Conservation (phyloP, 2,797 vertebrate genomes). For the Sebastes taczanowskii region DNA sequence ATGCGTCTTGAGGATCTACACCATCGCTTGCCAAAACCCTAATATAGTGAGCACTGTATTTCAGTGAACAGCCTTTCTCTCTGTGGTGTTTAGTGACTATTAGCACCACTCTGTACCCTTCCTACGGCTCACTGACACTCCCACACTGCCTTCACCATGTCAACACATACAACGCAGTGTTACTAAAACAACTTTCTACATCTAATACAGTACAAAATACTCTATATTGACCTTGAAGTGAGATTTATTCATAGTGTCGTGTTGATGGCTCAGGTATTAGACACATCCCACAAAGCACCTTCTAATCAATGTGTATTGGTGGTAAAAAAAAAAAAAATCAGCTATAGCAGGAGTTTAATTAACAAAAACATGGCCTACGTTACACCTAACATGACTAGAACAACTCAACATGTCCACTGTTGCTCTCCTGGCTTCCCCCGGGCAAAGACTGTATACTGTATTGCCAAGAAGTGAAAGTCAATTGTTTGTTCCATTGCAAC, state of each 20-base stretch:
- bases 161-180: slow-evolving; percentile 19
- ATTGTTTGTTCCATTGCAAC: no score
- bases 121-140: neutral
- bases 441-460: no score
- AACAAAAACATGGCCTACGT: neutral
- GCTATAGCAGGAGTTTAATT: neutral
- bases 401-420: neutral
- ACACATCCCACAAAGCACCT: neutral
- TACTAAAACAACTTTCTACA: neutral
- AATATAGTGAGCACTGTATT: slow-evolving; percentile 46
- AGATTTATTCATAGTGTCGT: neutral
- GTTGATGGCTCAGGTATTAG: neutral
- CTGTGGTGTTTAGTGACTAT: slow-evolving; percentile 30
- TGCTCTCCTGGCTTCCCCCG: neutral
- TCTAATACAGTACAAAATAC: neutral
- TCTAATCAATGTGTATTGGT: neutral
- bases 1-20: slow-evolving; percentile 55
- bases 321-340: neutral
- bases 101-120: slow-evolving; percentile 47
- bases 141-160: neutral
- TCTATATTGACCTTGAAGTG: neutral
- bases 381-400: neutral
- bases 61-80: slow-evolving; percentile 40
- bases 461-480: no score
- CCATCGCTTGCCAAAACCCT: slow-evolving; percentile 48